Conservation (phyloP, 2,797 vertebrate species). For the Malacoctenus gilli region DNA sequence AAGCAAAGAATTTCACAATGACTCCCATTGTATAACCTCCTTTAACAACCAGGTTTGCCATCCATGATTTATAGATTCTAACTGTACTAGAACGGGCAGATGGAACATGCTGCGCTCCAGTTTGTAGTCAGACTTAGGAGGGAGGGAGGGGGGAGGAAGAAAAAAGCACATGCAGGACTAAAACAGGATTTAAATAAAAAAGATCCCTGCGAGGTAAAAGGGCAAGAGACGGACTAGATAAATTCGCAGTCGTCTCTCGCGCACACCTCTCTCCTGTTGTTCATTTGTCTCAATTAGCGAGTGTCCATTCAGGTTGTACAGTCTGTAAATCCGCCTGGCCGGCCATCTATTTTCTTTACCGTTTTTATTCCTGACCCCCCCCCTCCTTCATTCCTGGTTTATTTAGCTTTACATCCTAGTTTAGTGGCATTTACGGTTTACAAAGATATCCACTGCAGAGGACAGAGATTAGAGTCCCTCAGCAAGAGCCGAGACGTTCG, state of each 20-base stretch:
- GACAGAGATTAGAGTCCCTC: background rate
- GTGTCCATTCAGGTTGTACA: conserved; percentile 47
- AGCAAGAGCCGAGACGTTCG: background rate
- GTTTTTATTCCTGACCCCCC: conserved; percentile 23
- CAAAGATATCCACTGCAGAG: background rate
- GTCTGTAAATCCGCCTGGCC: conserved; percentile 45
- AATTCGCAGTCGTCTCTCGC: conserved; percentile 43
- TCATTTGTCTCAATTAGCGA: conserved; percentile 78
- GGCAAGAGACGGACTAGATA: conserved; percentile 65
- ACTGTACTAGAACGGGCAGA: conserved; percentile 57
- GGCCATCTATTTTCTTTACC: conserved; percentile 31
- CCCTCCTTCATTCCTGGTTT: conserved; percentile 9
- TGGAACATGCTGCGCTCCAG: conserved; percentile 27
- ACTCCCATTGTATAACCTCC: conserved; percentile 64
- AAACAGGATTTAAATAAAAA: conserved; percentile 48
- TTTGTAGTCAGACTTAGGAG: conserved; percentile 51
- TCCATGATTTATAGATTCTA: conserved; percentile 74
- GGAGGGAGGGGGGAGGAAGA: too few species aligned
- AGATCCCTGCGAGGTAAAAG: conserved; percentile 39
- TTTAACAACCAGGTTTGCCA: conserved; percentile 64
- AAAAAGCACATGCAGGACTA: conserved; percentile 24
- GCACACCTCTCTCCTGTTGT: conserved; percentile 54
- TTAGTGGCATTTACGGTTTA: background rate
- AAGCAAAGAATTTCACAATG: conserved; percentile 56
- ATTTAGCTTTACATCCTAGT: conserved; percentile 16